phyloP scores from a whole-genome alignment of 2,113 vertebrate species.

The Axis porcinus region DNA sequence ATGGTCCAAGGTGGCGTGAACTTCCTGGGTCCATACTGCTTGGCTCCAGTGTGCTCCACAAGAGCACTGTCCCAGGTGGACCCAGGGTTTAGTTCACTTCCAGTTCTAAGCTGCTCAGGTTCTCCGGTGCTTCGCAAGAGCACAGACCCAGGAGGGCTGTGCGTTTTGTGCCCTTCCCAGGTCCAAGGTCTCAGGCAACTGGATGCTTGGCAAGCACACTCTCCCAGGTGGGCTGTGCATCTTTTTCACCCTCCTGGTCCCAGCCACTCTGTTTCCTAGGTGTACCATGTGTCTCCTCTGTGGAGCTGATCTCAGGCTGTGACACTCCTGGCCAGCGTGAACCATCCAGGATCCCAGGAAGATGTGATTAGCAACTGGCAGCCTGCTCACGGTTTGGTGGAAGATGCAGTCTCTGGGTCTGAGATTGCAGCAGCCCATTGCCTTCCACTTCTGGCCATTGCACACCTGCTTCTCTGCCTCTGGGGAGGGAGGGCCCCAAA shows the following conservation, averaged over 20 bases:
- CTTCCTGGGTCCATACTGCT: not conserved
- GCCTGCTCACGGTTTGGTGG: not conserved
- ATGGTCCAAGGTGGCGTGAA: not conserved
- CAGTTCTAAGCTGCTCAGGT: not conserved
- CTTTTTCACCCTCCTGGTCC: not conserved
- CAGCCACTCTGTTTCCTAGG: not conserved
- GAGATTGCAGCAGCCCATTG: not conserved
- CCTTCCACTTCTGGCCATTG: not conserved
- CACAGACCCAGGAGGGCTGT: not conserved
- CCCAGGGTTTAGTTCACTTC: not conserved
- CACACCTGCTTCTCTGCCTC: not conserved
- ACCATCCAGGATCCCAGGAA: not conserved
- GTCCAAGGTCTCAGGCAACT: not conserved
- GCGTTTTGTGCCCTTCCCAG: not conserved
- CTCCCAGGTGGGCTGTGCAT: accelerated
- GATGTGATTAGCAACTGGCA: not conserved
- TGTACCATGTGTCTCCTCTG: not conserved
- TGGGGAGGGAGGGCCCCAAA: not conserved
- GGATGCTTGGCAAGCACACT: not conserved
- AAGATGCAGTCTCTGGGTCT: not conserved
- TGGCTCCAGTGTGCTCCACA: not conserved
- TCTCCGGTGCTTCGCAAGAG: accelerated
- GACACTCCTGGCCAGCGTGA: not conserved
- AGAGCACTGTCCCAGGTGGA: not conserved
- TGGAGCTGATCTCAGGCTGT: not conserved